Percentiles rank a stretch among this genome's conserved stretches.
phyloP scores from a whole-genome alignment of 2,113 vertebrate genomes.

The Garra rufa region DNA sequence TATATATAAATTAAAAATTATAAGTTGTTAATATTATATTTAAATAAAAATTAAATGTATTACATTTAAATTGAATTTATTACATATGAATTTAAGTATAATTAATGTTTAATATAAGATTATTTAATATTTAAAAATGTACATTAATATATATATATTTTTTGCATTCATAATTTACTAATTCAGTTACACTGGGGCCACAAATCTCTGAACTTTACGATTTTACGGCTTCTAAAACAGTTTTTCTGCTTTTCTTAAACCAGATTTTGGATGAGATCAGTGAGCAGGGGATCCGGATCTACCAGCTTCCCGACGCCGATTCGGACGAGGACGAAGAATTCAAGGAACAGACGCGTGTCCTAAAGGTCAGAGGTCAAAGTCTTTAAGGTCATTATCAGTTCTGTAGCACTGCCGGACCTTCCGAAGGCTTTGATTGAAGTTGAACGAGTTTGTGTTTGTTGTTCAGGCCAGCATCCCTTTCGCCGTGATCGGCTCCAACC shows the following conservation, averaged over 20 bases:
- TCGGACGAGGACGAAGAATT: conserved; percentile 96
- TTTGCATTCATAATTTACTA: neutral
- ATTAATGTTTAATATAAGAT: too few species aligned
- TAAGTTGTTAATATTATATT: too few species aligned
- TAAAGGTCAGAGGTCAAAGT: conserved; percentile 79
- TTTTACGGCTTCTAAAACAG: neutral
- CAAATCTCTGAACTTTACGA: neutral
- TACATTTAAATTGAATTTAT: too few species aligned
- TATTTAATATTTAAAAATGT: too few species aligned
- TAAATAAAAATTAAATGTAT: too few species aligned
- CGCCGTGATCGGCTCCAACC: conserved; percentile 86
- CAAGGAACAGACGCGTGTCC: conserved; percentile 90
- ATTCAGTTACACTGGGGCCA: neutral
- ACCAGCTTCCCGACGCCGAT: conserved; percentile 92
- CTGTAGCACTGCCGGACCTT: neutral
- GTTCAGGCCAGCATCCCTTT: conserved; percentile 86
- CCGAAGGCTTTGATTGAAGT: neutral
- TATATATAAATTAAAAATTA: too few species aligned
- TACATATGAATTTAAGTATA: too few species aligned
- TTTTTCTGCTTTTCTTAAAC: neutral
- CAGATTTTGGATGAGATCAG: conserved; percentile 91
- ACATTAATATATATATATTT: too few species aligned
- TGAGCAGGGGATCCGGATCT: conserved; percentile 90
- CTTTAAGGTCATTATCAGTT: conserved; percentile 25
- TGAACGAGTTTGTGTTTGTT: neutral